These are phyloP conservation scores for Drepana arcuata DNA, from an alignment of 1,140 invertebrate genomes.

Conservation along the genomic window DNA sequence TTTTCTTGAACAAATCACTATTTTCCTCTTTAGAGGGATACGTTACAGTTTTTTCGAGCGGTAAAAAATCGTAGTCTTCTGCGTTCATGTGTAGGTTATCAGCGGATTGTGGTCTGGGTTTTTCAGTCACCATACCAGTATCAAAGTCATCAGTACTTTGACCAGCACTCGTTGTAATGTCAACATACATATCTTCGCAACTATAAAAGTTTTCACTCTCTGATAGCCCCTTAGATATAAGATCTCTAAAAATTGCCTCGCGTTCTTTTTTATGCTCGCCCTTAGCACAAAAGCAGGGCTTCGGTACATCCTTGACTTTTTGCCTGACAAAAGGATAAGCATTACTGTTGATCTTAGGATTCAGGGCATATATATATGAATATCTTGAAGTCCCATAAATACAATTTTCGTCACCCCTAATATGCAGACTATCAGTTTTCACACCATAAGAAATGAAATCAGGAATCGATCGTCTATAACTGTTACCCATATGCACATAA, in stretches of 20 bases:
- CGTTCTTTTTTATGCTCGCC: not conserved
- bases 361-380: constrained; percentile 26
- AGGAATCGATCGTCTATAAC: constrained; percentile 6
- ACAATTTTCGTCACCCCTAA: constrained; percentile 31
- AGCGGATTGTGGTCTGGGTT: no score
- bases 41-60: no score
- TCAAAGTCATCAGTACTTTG: no score
- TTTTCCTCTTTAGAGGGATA: no score
- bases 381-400: constrained; percentile 24
- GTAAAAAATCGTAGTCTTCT: no score
- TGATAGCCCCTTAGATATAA: constrained; percentile 3
- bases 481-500: no score
- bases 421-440: constrained; percentile 18
- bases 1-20: constrained; percentile 26
- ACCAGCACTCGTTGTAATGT: constrained; percentile 6
- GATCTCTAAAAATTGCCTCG: not conserved
- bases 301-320: constrained; percentile 19
- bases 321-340: constrained; percentile 29
- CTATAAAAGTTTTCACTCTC: constrained; percentile 21
- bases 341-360: constrained; percentile 17
- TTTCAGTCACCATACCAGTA: no score
- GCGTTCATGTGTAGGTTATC: no score
- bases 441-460: not conserved
- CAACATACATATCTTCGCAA: constrained; percentile 28
- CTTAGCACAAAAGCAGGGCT: constrained; percentile 29